A percentile compares a stretch with the other conserved stretches of the same genome.
phyloP scores from a whole-genome alignment of 2,888 invertebrate genomes.

The Diadromus collaris region DNA sequence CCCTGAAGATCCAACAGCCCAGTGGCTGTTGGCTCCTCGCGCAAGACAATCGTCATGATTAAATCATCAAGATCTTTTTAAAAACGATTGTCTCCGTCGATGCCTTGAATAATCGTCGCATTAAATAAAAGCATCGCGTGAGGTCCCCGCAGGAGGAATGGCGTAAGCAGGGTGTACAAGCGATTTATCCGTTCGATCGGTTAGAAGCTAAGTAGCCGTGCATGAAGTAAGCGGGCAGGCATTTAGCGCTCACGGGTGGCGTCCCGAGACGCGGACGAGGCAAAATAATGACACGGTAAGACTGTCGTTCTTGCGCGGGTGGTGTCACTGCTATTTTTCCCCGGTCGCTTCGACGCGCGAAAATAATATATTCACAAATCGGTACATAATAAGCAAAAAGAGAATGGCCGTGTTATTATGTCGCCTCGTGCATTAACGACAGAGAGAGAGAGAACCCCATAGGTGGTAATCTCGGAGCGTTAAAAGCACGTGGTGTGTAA shows the following conservation, averaged over 20 bases:
- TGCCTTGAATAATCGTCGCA: neutral
- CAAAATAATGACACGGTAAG: slow-evolving; percentile 55
- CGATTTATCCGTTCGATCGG: slow-evolving; percentile 16
- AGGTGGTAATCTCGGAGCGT: slow-evolving; percentile 44
- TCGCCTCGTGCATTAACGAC: slow-evolving; percentile 55
- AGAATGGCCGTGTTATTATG: slow-evolving; percentile 58
- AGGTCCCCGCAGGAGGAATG: neutral
- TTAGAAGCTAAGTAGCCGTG: slow-evolving; percentile 15
- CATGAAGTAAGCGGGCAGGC: slow-evolving; percentile 52
- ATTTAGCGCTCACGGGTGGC: slow-evolving; percentile 45
- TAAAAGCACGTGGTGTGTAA: slow-evolving; percentile 14
- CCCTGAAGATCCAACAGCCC: too few relatives aligned
- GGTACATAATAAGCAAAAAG: slow-evolving; percentile 50
- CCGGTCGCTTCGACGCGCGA: slow-evolving; percentile 15
- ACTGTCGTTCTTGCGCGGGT: slow-evolving; percentile 50
- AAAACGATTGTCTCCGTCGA: neutral
- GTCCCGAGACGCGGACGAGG: slow-evolving; percentile 4
- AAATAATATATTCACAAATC: slow-evolving; percentile 55
- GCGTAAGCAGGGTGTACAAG: neutral
- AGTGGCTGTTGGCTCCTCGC: too few relatives aligned
- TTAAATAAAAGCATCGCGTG: neutral
- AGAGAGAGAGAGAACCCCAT: slow-evolving; percentile 34
- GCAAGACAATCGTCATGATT: too few relatives aligned
- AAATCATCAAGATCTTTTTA: neutral
- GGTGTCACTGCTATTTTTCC: slow-evolving; percentile 62